Base-by-base conservation (phyloP, 2,888 invertebrate genomes). In the Rhingia rostrata region DNA sequence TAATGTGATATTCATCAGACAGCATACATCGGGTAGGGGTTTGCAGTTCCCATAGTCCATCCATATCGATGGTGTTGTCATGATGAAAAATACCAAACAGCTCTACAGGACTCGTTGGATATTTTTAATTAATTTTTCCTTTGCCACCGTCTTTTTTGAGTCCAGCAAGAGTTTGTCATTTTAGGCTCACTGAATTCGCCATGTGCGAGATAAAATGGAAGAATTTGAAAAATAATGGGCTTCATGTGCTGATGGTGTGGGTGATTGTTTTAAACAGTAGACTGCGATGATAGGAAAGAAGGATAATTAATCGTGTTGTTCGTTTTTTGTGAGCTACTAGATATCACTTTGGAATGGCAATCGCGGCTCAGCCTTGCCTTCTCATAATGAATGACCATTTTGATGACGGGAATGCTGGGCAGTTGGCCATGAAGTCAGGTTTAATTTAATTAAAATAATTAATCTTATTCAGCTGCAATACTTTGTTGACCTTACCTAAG, bases 381-480 rank as follows among this genome's bases (percentile, higher is more conserved):
- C 45, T 64, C 56, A 64, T 78, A 78, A 78, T 78, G 70, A 70
- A 78, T 70, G 70, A 58, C 70, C 56, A 49, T 63, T 47, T 47
- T 70, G 69, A 61, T 49, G 58, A 58, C 63, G 69, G 56, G 32
- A 54, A 6, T 58, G 69, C 69, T 56, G 81, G 35, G 47, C 37
- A 64, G 7, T 32, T 30, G 43, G 12, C 35, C 4, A 49, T 49
- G 60, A 58, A 37, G 61, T 67, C 83, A 73, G 64, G 74, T 79
- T 69, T 53, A 64, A 79, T 79, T 84, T 84, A 79, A 84, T 84
- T 84, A 84, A 84, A 84, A 64, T 79, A 84, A 84, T 84, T 84
- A 79, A 84, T 84, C 83, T 84, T 74, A 64, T 64, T 84, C 83
- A 79, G 60, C 41, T 51, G 37, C 70, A 70, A 69, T 63, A 67